Evolutionary conservation across 2,888 invertebrate species (phyloP).

Genomic region (Scaptomyza flava): DNA sequence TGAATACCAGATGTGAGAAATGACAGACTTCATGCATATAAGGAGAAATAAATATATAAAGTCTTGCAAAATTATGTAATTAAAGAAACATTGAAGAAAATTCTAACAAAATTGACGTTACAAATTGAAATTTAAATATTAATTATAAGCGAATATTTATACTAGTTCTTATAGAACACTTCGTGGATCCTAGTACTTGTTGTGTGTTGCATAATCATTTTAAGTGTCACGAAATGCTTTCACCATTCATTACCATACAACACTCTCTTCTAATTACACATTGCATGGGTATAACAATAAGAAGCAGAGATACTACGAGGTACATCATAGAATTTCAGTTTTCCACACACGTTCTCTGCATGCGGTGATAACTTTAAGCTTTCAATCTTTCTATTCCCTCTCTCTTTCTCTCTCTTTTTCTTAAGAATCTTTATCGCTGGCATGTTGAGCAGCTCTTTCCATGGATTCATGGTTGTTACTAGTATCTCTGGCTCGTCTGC

Average conservation of each 20-base stretch:
- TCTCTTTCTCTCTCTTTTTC: not conserved
- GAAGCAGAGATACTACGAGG: not conserved
- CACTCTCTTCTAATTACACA: not conserved
- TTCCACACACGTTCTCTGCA: conserved; percentile 17
- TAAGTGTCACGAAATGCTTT: not conserved
- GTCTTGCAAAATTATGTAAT: too few species aligned
- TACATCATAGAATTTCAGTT: conserved; percentile 20
- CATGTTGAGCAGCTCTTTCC: conserved; percentile 17
- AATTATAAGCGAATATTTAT: too few species aligned
- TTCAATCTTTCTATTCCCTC: conserved; percentile 23
- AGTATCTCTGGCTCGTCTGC: conserved; percentile 50
- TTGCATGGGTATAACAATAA: conserved; percentile 15
- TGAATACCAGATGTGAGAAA: not conserved
- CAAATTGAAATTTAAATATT: too few species aligned
- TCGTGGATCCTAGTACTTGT: too few species aligned
- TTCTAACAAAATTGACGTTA: too few species aligned
- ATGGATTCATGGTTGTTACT: conserved; percentile 27
- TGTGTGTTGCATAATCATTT: too few species aligned
- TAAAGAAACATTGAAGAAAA: too few species aligned
- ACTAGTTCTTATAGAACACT: too few species aligned
- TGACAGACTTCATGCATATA: not conserved
- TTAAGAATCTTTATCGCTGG: conserved; percentile 12
- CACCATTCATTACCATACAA: not conserved
- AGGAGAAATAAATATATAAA: too few species aligned
- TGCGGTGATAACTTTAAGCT: conserved; percentile 28